These are phyloP conservation scores for Microplitis deprimator DNA, from an alignment of 2,888 invertebrate genomes.

Conservation along the genomic window DNA sequence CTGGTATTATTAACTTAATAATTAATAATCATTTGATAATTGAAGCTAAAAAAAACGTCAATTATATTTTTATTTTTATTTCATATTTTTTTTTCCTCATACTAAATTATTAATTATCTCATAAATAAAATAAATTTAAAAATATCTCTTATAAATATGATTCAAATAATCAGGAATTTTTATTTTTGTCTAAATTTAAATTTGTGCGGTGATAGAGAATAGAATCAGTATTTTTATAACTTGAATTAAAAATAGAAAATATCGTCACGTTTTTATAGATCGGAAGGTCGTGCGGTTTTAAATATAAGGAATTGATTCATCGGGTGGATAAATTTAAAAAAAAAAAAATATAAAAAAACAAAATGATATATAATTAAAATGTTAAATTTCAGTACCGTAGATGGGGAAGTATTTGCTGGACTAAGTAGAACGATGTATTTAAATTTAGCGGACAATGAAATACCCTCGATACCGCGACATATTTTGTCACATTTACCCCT, in stretches of 20 bases:
- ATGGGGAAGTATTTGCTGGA: conserved; percentile 83
- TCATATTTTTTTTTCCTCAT: background rate
- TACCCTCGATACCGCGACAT: conserved; percentile 83
- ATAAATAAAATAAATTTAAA: no score
- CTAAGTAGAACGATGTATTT: conserved; percentile 82
- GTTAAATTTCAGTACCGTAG: conserved; percentile 78
- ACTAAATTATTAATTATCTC: no score
- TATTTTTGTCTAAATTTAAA: no score
- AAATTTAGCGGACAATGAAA: conserved; percentile 85
- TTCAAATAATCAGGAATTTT: no score
- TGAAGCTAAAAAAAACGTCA: background rate
- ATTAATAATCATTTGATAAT: conserved; percentile 15
- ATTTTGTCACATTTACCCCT: conserved; percentile 83
- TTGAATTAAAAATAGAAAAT: no score
- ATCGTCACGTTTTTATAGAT: no score
- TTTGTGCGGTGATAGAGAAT: no score
- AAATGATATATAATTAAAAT: conserved; percentile 15
- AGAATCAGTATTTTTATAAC: no score
- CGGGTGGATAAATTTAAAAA: no score
- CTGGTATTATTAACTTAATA: conserved; percentile 48
- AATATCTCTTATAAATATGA: no score
- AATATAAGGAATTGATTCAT: no score
- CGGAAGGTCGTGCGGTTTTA: no score
- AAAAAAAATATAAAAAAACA: background rate
- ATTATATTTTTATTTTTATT: background rate